Base-by-base conservation (phyloP, 2,797 vertebrate genomes). In the Spondyliosoma cantharus region DNA sequence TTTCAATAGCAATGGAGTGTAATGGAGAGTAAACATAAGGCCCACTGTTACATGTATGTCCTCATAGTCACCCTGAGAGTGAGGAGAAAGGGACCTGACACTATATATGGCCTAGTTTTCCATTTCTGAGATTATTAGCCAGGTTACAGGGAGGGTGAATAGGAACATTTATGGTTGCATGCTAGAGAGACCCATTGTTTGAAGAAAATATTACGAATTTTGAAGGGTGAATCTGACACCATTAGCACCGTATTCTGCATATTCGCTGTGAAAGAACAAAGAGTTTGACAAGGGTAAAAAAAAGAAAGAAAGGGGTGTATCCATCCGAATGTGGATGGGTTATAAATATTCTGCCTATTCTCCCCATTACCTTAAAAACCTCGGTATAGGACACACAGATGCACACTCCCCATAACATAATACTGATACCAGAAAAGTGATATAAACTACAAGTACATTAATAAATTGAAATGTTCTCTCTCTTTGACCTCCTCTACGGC, bases 401-500 rank as follows among this genome's bases (percentile, higher is more conserved):
- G 37, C 14, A 46, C 8, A 25, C 4, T 24, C 15, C 16, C n/a
- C 24, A 13, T 24, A 49, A 37, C 2, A 52, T 20, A 46, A 29
- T 7, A 7, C 5, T 9, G 0, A 76, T 27, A 25, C 22, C n/a
- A 29, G 9, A 24, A 59, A 65, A 32, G 3, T 64, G 14, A 46
- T 20, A 17, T 22, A 27, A n/a, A 17, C 32, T 37, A 37, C 32
- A 37, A 37, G 9, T 37, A 9, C 7, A 37, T 37, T 2, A 37
- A 7, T 13, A 24, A 46, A 62, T 15, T 0, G 8, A 8, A 0
- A 42, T 2, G 7, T 54, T 53, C 4, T 74, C 27, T 59, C 12
- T 15, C 14, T 60, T 45, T 56, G 37, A 15, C 46, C n/a, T 52
- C 7, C 1, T 65, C 72, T 86, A 24, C 90, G 91, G 86, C 93